Evolutionary conservation across 1,140 invertebrate genomes (phyloP).

Genomic region (Drosophila takahashii): DNA sequence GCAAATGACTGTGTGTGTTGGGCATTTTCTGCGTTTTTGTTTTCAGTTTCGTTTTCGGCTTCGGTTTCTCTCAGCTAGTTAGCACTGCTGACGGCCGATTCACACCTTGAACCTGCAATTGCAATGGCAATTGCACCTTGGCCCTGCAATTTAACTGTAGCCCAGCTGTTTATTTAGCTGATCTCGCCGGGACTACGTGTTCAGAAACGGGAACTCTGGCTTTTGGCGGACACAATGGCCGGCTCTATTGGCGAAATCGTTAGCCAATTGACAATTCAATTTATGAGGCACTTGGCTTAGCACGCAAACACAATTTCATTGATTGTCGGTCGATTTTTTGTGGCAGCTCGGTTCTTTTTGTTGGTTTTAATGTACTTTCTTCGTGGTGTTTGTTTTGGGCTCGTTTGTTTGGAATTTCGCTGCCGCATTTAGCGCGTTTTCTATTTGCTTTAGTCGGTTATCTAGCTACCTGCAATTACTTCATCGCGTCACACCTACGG

Average conservation of each 20-base stretch:
- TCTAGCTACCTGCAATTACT: slow-evolving; percentile 65
- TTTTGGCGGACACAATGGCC: slow-evolving; percentile 34
- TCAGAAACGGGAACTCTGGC: slow-evolving; percentile 13
- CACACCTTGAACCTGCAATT: slow-evolving; percentile 56
- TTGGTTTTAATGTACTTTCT: slow-evolving; percentile 62
- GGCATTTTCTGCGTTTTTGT: slow-evolving; percentile 45
- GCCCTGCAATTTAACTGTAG: slow-evolving; percentile 44
- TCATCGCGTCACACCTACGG: slow-evolving; percentile 68
- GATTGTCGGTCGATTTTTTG: slow-evolving; percentile 29
- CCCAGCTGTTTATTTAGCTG: slow-evolving; percentile 36
- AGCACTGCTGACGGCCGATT: slow-evolving; percentile 48
- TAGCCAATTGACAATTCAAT: slow-evolving; percentile 57
- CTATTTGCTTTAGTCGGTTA: slow-evolving; percentile 52
- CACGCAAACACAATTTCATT: slow-evolving; percentile 74
- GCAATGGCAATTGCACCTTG: slow-evolving; percentile 8
- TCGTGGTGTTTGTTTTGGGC: slow-evolving; percentile 40
- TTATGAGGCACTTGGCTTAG: slow-evolving; percentile 45
- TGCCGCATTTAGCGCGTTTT: slow-evolving; percentile 78
- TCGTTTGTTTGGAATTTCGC: slow-evolving; percentile 72
- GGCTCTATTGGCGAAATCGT: slow-evolving; percentile 58
- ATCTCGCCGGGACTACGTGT: slow-evolving; percentile 43
- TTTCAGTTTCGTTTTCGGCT: slow-evolving; percentile 33
- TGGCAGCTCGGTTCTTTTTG: slow-evolving; percentile 27
- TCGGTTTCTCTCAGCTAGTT: slow-evolving; percentile 34
- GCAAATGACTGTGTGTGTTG: slow-evolving; percentile 29